phyloP scores from a whole-genome alignment of 2,113 vertebrate species.

The Camelus bactrianus region DNA sequence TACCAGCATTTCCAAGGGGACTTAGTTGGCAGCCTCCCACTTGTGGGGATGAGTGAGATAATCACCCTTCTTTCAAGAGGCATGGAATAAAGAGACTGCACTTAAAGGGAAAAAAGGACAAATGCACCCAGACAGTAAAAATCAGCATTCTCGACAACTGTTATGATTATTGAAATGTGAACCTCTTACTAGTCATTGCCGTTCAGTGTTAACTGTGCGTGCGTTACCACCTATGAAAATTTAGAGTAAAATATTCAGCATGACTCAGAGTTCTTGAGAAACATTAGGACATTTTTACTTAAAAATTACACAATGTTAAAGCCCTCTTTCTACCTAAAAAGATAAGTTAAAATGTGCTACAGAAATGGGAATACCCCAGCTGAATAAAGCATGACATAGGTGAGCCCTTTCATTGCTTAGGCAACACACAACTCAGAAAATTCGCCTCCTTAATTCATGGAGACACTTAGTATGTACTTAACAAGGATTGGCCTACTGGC shows the following conservation, averaged over 20 bases:
- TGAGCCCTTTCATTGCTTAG: not conserved
- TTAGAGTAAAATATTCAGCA: not conserved
- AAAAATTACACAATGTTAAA: not conserved
- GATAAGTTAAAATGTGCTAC: not conserved
- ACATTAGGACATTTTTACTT: not conserved
- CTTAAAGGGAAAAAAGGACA: conserved; percentile 33
- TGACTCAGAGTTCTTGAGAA: not conserved
- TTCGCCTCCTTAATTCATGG: not conserved
- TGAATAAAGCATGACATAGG: not conserved
- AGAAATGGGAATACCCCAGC: not conserved
- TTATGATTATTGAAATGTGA: not conserved
- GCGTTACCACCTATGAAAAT: not conserved
- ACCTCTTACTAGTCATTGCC: not conserved
- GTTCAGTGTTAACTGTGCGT: not conserved
- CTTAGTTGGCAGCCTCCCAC: conserved; percentile 1
- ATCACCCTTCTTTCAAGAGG: conserved; percentile 48
- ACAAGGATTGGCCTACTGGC: not conserved
- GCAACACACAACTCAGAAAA: not conserved
- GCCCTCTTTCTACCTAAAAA: not conserved
- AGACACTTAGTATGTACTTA: not conserved
- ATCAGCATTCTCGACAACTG: not conserved
- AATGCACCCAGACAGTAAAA: not conserved
- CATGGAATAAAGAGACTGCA: not conserved
- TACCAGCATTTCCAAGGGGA: not conserved
- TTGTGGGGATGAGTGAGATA: conserved; percentile 43